Conservation (phyloP, 2,888 invertebrate species). For the Netelia melanura region DNA sequence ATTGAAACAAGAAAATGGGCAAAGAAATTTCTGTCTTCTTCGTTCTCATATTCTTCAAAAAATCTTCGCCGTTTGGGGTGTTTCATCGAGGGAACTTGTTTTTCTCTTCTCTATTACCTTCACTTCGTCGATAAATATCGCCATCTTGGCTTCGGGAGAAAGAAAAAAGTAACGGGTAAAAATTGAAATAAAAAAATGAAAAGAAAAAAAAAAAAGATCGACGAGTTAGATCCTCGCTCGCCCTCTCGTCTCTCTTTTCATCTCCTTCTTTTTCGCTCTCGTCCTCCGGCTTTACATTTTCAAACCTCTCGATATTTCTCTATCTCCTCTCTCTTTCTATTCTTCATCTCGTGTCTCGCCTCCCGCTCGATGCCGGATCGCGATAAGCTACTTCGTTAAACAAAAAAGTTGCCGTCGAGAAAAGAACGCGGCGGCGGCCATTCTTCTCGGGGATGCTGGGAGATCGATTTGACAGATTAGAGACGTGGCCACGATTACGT, state of each 20-base stretch:
- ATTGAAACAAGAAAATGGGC: no score
- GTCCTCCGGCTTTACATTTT: background rate
- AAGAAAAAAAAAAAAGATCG: background rate
- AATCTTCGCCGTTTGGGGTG: no score
- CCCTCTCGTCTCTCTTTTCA: background rate
- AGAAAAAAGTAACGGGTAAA: background rate
- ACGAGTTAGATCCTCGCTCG: background rate
- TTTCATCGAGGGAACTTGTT: no score
- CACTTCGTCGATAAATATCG: no score
- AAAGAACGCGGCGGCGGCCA: background rate
- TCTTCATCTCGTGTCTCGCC: conserved; percentile 31
- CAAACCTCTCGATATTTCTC: conserved; percentile 1
- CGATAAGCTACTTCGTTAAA: conserved; percentile 45
- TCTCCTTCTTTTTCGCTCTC: background rate
- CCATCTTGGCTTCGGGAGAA: no score
- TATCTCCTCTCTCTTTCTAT: background rate
- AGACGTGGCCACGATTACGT: background rate
- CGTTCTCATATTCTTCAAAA: no score
- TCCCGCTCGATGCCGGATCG: conserved; percentile 40
- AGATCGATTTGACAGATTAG: conserved; percentile 42
- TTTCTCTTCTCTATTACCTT: no score
- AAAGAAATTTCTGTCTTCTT: no score
- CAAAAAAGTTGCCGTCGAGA: background rate
- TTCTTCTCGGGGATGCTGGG: conserved; percentile 18
- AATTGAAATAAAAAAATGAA: conserved; percentile 7